Base-by-base conservation (phyloP, 2,888 invertebrate genomes). In the Ormyrus rosae region DNA sequence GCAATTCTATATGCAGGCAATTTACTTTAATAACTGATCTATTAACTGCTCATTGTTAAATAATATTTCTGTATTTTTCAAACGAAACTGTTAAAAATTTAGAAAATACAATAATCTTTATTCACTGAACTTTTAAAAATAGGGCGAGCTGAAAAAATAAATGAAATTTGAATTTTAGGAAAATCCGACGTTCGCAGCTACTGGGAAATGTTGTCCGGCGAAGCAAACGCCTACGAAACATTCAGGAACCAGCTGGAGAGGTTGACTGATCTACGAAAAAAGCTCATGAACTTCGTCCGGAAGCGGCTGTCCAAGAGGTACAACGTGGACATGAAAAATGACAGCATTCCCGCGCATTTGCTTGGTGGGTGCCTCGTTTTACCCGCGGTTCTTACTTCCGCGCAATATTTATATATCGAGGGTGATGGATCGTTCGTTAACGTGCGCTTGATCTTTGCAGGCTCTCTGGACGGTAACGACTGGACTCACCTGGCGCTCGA, bases 171-270 rank as follows among this genome's bases (percentile, higher is more conserved):
- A 53, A 5, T n/a, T 71, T 45, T 51, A 90, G 90, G 65, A 50
- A 84, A 84, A 51, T 55, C 84, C 7, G 81, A 83, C 70, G 83
- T 85, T 5, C 69, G 70, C 8, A 83, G 84, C 51, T 90, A 90
- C 78, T 90, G 90, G 90, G 89, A 89, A 83, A 82, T 87, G 81
- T 78, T 90, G 19, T 85, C 85, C n/a, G 88, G 85, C 67, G 87
- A 85, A 67, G 72, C 83, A 4, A 64, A 84, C 10, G 89, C 88
- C 4, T 90, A 89, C 73, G 76, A 85, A 3, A 78, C 84, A 10
- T 83, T 86, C 9, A 81, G 83, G 65, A 55, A 75, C 9, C 83
- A 86, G 72, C 86, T 89, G 88, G 84, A 56, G n/a, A 84, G 80
- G 61, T 82, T 90, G 77, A 71, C 76, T n/a, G 50, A 63, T 46